Conservation (phyloP, 1,140 invertebrate species). For the Panulirus ornatus region DNA sequence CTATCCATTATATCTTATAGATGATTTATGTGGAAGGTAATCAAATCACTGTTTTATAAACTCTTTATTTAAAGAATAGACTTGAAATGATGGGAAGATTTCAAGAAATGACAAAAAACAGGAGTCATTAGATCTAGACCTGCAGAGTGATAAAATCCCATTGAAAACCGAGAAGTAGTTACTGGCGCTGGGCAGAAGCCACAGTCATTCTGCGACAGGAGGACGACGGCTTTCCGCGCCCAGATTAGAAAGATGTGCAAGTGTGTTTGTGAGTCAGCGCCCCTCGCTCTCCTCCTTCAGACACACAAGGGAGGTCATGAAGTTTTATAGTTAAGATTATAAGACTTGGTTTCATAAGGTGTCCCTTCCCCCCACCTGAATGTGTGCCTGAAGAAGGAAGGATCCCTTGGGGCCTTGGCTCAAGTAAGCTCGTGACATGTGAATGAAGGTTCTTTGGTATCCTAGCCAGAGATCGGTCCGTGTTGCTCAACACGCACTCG, state of each 20-base stretch:
- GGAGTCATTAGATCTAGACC: conserved; percentile 48
- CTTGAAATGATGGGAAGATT: no score
- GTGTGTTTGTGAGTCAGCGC: conserved; percentile 5
- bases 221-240: conserved; percentile 57
- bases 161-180: conserved; percentile 42
- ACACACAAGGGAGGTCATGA: background rate
- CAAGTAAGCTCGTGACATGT: conserved; percentile 64
- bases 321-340: conserved; percentile 41
- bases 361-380: conserved; percentile 20
- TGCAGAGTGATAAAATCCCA: conserved; percentile 47
- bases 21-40: conserved; percentile 1
- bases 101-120: conserved; percentile 52
- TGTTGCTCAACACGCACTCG: conserved; percentile 50
- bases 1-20: conserved; percentile 28
- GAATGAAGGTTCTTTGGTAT: conserved; percentile 65
- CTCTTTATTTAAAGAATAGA: conserved; percentile 42
- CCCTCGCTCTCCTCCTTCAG: conserved; percentile 52
- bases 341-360: conserved; percentile 11
- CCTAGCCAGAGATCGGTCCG: conserved; percentile 70
- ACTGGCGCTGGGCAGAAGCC: conserved; percentile 41
- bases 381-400: conserved; percentile 52
- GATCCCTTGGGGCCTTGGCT: conserved; percentile 16
- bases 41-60: conserved; percentile 43
- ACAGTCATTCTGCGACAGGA: conserved; percentile 38
- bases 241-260: conserved; percentile 51